Percentiles rank a stretch among this genome's conserved stretches.
These are phyloP conservation scores for Ceratotherium simum DNA, from an alignment of 2,113 vertebrate genomes.

Conservation along the genomic window DNA sequence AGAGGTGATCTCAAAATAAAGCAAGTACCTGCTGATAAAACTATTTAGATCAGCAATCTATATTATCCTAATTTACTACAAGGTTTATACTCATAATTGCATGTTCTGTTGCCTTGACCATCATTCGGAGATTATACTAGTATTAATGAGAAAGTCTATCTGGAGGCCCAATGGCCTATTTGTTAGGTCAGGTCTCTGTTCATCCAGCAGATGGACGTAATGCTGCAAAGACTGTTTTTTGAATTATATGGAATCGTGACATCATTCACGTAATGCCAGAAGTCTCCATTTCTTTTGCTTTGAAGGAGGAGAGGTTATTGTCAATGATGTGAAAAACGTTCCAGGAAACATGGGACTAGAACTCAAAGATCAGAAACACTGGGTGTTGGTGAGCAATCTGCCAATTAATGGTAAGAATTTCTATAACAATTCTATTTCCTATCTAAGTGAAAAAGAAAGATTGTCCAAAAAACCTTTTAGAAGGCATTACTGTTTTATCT, in stretches of 20 bases:
- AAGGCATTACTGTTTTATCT: background rate
- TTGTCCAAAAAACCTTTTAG: background rate
- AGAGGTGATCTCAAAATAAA: background rate
- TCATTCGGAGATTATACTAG: background rate
- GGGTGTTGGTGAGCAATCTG: background rate
- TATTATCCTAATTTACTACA: background rate
- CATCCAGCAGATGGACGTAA: background rate
- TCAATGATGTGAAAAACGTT: background rate
- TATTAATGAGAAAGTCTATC: background rate
- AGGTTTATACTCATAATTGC: background rate
- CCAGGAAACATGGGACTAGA: background rate
- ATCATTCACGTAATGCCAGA: background rate
- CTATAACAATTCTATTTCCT: background rate
- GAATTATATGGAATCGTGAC: background rate
- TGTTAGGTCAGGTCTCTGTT: background rate
- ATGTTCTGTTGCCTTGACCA: background rate
- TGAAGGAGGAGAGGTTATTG: background rate
- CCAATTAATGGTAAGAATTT: slow-evolving; percentile 15
- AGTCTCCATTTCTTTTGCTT: slow-evolving; percentile 52
- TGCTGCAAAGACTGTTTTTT: background rate
- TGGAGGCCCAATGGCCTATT: background rate
- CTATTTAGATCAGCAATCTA: background rate
- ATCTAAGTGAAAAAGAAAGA: background rate
- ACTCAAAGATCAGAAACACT: background rate
- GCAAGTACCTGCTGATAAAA: background rate